Base-by-base conservation (phyloP, 2,113 vertebrate genomes). In the Varanus salvator region DNA sequence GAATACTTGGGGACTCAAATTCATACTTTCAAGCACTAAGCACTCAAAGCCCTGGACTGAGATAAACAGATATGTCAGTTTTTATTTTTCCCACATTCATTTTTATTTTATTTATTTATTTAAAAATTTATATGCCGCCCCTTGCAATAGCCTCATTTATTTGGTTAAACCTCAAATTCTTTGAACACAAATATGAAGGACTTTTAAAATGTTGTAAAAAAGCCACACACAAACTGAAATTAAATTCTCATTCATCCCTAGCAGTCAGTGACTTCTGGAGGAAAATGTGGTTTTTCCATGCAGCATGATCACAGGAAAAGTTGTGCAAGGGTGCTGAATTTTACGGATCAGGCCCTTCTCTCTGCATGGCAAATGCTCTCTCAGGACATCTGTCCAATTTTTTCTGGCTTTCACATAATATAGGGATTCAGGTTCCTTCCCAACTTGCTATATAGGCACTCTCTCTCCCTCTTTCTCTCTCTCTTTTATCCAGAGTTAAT, bases 401-500 rank as follows among this genome's bases (percentile, higher is more conserved):
- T 38, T 12, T 60, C 44, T 60, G 29, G 11, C 82, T 69, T 75
- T 87, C 87, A 87, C 72, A 34, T 60, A 88, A 90, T 89, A 92
- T 92, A 90, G 94, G 92, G 90, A 94, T 82, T 90, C 90, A 87
- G 27, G 93, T 93, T 97, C 94, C 91, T 97, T 97, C 97, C 97
- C 97, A 97, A 97, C 96, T 97, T 96, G 95, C 93, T 95, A 94
- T 64, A 64, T 97, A 97, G 98, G 97, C 97, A 96, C 69, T 83
- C 97, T 97, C 57, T 60, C 11, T 60, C 11, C 17, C 57, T 60
- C 57, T 60, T 15, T 60, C 57, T 60, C 57, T 60, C 57, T 64
- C 17, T 98, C 96, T 97, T 96, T 94, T 95, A 23, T 71, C 92
- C 95, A 90, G 96, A 98, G 97, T 98, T 97, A 97, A 98, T 98